Conservation (phyloP, 2,888 invertebrate species). For the Agonum fuliginosum region DNA sequence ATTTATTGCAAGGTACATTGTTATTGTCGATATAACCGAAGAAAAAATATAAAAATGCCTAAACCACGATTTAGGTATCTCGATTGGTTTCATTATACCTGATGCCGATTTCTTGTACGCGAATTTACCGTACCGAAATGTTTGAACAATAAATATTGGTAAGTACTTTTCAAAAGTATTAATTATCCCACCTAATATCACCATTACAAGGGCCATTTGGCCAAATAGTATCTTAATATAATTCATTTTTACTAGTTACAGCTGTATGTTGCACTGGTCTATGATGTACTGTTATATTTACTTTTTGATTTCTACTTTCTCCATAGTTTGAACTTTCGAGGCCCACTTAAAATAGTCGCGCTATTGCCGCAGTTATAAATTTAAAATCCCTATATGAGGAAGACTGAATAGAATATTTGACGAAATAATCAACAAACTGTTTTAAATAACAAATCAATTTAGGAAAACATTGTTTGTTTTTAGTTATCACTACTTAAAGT, state of each 20-base stretch:
- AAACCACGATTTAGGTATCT: conserved; percentile 88
- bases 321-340: conserved; percentile 26
- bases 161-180: conserved; percentile 80
- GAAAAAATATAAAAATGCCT: conserved; percentile 87
- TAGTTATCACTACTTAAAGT: no score
- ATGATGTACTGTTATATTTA: conserved; percentile 19
- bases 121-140: conserved; percentile 85
- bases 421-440: no score
- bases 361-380: no score
- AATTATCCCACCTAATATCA: conserved; percentile 78
- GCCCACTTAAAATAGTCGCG: no score
- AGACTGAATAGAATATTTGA: no score
- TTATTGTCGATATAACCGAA: conserved; percentile 74
- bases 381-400: no score
- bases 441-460: no score
- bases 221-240: conserved; percentile 67
- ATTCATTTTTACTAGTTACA: conserved; percentile 64
- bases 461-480: no score
- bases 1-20: conserved; percentile 73
- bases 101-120: conserved; percentile 75
- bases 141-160: conserved; percentile 79
- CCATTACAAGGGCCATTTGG: conserved; percentile 67
- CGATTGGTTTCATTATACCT: conserved; percentile 72
- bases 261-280: neutral
- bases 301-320: conserved; percentile 10